Evolutionary conservation across 2,113 vertebrate genomes (phyloP).

Genomic region (Elephantulus edwardii): DNA sequence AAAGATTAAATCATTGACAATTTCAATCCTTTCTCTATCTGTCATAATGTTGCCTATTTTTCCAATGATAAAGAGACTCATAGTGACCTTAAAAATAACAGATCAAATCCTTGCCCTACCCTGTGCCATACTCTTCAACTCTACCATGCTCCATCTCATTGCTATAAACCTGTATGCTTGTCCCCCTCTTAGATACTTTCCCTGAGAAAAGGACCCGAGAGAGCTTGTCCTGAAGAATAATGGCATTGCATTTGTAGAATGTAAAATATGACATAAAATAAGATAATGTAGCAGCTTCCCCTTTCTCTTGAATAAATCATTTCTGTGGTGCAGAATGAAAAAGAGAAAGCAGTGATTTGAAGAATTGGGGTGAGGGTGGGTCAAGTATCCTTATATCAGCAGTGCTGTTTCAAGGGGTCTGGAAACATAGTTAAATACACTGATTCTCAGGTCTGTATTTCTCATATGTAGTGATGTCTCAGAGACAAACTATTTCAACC

Average conservation of each 20-base stretch:
- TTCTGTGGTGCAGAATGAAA: background rate
- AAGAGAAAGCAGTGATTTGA: background rate
- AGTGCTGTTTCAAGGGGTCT: background rate
- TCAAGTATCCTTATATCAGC: background rate
- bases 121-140: no score
- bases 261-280: background rate
- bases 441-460: background rate
- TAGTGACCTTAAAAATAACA: no score
- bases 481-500: constrained; percentile 5
- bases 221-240: background rate
- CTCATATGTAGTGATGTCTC: background rate
- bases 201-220: background rate
- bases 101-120: no score
- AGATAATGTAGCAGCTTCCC: background rate
- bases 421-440: constrained; percentile 17
- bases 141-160: no score
- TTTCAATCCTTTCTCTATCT: no score
- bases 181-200: background rate
- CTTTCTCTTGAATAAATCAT: background rate
- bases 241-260: background rate
- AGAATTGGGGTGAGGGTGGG: background rate
- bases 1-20: no score
- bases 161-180: background rate
- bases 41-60: no score
- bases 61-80: no score